A percentile compares a stretch with the other conserved stretches of the same genome.
Evolutionary conservation across 2,888 invertebrate genomes (phyloP).

Genomic region (Drosophila emarginata): DNA sequence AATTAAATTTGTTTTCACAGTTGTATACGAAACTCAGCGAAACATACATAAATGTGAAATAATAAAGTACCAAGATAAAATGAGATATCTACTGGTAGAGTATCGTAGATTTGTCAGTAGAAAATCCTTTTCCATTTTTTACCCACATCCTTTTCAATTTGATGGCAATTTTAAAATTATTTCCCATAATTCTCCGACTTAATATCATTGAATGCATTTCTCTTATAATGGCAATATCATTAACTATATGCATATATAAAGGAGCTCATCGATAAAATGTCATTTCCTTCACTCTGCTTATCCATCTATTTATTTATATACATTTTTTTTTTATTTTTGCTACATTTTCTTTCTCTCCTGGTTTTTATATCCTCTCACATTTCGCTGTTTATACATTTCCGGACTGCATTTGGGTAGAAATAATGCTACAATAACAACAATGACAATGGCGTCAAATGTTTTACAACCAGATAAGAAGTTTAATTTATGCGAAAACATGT

Average conservation of each 20-base stretch:
- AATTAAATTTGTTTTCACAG: slow-evolving; percentile 76
- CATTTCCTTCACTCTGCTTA: slow-evolving; percentile 40
- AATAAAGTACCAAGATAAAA: neutral
- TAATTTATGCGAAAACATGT: slow-evolving; percentile 80
- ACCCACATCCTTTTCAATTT: neutral
- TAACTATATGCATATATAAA: slow-evolving; percentile 52
- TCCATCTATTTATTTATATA: slow-evolving; percentile 53
- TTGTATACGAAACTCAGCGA: slow-evolving; percentile 63
- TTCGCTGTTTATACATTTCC: slow-evolving; percentile 50
- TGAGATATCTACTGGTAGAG: neutral
- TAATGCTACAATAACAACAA: slow-evolving; percentile 37
- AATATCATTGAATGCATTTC: neutral
- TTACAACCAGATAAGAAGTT: slow-evolving; percentile 77
- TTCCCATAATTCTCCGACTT: neutral
- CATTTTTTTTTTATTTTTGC: slow-evolving; percentile 34
- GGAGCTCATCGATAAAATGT: slow-evolving; percentile 54
- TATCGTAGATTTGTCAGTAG: neutral
- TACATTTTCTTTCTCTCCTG: slow-evolving; percentile 9
- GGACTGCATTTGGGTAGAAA: slow-evolving; percentile 34
- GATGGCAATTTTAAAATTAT: neutral
- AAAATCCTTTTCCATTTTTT: too few species aligned
- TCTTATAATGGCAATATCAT: slow-evolving; percentile 50
- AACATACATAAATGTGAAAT: slow-evolving; percentile 30
- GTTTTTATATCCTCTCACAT: slow-evolving; percentile 16
- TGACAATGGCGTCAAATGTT: slow-evolving; percentile 72